These are phyloP conservation scores for Argyrosomus japonicus DNA, from an alignment of 2,113 vertebrate species.

Conservation along the genomic window DNA sequence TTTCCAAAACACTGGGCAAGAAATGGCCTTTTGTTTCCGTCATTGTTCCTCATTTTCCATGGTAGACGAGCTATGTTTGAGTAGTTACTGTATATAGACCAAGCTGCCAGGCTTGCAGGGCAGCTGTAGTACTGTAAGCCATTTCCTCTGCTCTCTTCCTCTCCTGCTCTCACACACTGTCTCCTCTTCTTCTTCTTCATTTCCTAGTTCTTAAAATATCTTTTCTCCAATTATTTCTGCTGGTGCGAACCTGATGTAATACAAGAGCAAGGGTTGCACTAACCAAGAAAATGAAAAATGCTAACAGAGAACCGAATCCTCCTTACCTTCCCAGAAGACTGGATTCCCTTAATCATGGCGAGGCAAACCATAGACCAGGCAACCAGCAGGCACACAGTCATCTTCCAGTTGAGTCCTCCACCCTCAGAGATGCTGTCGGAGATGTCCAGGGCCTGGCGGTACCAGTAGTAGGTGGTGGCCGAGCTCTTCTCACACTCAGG, in stretches of 20 bases:
- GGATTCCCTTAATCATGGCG: constrained; percentile 99
- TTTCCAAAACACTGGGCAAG: constrained; percentile 28
- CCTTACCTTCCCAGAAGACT: constrained; percentile 96
- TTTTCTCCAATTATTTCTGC: not conserved
- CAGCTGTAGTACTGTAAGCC: not conserved
- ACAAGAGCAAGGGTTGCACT: not conserved
- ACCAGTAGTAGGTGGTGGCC: constrained; percentile 98
- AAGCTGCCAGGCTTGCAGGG: not conserved
- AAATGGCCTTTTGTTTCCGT: constrained; percentile 34
- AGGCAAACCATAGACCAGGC: constrained; percentile 96
- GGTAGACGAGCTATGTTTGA: not conserved
- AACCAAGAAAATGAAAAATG: not conserved
- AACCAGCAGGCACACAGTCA: constrained; percentile 91
- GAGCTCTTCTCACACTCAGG: constrained; percentile 98
- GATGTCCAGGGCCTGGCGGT: constrained; percentile 94
- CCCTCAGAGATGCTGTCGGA: constrained; percentile 92
- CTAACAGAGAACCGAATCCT: not conserved
- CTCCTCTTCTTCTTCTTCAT: not conserved
- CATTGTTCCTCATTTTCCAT: not conserved
- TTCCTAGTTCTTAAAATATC: not conserved
- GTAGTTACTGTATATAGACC: not conserved
- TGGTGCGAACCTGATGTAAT: not conserved
- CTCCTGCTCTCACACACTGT: not conserved
- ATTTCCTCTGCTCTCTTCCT: not conserved
- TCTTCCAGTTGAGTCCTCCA: constrained; percentile 97